Conservation (phyloP, 2,797 vertebrate genomes). For the Gephyroberyx darwinii region DNA sequence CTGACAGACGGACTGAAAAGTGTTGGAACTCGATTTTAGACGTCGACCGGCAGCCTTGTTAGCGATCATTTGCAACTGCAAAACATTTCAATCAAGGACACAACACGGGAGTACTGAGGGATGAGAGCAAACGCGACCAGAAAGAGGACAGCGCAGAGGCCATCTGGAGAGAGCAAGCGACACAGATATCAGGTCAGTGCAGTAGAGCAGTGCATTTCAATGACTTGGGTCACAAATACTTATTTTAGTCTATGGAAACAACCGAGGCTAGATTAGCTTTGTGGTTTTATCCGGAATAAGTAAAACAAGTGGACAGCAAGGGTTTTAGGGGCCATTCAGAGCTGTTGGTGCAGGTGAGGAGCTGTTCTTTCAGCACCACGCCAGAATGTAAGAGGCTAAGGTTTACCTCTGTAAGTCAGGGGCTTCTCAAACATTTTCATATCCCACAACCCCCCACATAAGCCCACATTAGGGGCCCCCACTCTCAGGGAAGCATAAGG, state of each 20-base stretch:
- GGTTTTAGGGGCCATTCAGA: not conserved
- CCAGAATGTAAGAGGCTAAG: too few species aligned
- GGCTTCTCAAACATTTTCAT: too few species aligned
- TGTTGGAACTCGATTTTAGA: conserved; percentile 4
- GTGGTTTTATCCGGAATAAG: not conserved
- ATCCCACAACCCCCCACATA: too few species aligned
- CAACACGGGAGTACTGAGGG: conserved; percentile 26
- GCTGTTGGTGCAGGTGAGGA: conserved; percentile 5
- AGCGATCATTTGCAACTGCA: conserved; percentile 25
- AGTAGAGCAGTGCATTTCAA: not conserved
- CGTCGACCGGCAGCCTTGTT: conserved; percentile 54
- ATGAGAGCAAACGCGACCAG: conserved; percentile 21
- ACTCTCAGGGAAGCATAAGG: too few species aligned
- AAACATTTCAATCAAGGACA: conserved; percentile 34
- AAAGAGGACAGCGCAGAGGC: conserved; percentile 54
- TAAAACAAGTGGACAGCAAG: too few species aligned
- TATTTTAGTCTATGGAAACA: too few species aligned
- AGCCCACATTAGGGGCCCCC: too few species aligned
- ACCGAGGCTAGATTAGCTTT: not conserved
- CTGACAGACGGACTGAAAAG: conserved; percentile 24
- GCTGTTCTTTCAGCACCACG: conserved; percentile 50
- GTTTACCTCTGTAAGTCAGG: too few species aligned
- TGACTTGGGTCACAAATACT: not conserved
- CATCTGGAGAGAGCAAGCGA: conserved; percentile 34
- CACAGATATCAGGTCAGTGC: conserved; percentile 70